These are phyloP conservation scores for Brachionus asplanchnoidis DNA, from an alignment of 1,140 invertebrate species.

Conservation along the genomic window DNA sequence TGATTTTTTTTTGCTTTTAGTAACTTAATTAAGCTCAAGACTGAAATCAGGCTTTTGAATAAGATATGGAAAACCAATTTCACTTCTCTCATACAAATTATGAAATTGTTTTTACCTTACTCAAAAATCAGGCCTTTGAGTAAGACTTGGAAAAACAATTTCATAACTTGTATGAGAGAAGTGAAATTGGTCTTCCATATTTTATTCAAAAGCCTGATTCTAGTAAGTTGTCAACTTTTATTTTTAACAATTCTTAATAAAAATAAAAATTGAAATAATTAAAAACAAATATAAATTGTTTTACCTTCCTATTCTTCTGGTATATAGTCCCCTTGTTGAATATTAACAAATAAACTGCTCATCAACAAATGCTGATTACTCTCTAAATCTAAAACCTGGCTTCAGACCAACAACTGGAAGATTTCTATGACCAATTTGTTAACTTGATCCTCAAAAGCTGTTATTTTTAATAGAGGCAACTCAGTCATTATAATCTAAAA, in stretches of 20 bases:
- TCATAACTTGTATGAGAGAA: too few relatives aligned
- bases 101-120: too few relatives aligned
- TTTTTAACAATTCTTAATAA: not conserved
- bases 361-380: conserved; percentile 53
- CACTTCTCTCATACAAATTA: too few relatives aligned
- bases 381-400: conserved; percentile 73
- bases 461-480: conserved; percentile 89
- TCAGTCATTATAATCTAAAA: conserved; percentile 87
- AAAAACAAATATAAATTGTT: not conserved
- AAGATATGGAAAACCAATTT: too few relatives aligned
- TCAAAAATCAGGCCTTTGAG: too few relatives aligned
- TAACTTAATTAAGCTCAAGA: too few relatives aligned
- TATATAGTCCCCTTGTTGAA: conserved; percentile 57
- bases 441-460: conserved; percentile 95
- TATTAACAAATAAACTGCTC: conserved; percentile 57
- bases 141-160: too few relatives aligned
- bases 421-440: conserved; percentile 91
- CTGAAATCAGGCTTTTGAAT: too few relatives aligned
- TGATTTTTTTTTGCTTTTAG: too few relatives aligned
- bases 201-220: too few relatives aligned
- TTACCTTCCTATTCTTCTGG: conserved; percentile 55
- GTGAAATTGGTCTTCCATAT: too few relatives aligned
- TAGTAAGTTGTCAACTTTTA: too few relatives aligned
- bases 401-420: conserved; percentile 93
- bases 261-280: not conserved